Evolutionary conservation across 1,140 invertebrate genomes (phyloP), one percentile per base, ranked within the genome.

Genomic region (Maconellicoccus hirsutus): DNA sequence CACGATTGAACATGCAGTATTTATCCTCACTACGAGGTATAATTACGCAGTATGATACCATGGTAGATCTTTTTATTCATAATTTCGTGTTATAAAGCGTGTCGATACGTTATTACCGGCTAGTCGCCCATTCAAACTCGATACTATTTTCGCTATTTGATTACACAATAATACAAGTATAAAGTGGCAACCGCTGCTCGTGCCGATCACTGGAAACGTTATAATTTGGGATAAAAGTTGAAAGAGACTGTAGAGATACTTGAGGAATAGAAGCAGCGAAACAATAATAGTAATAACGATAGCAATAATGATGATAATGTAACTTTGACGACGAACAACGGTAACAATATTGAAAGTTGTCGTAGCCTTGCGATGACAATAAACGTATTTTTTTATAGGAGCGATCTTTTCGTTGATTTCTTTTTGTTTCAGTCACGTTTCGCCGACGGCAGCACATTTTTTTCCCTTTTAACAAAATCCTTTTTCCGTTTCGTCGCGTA

Each of bases 291-390:
- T 66, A 52, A 66, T 66, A 66, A 66, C 25, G 61, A 66, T 66
- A 66, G 25, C 25, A 66, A 66, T 66, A 66, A 66, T 66, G 61
- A 66, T 66, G 25, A 66, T 66, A 66, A 66, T 25, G 61, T 66
- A 26, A 66, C 61, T 16, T 23, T 25, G 61, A 12, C 61, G 25
- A 66, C 21, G 61, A 66, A 66, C 25, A 66, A 66, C 61, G 61
- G 61, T 66, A 66, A 66, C 61, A 66, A 66, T 66, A 66, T 66
- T 66, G 61, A 66, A 66, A 66, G 61, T 66, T 66, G 61, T 66
- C 61, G 61, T 66, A 66, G 61, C 61, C 25, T 23, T 66, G 7
- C 61, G 61, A 66, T 66, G 61, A 66, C 61, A 66, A 66, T 66
- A 66, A 66, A 66, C 61, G 61, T 66, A 66, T 10, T 66, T 66